phyloP scores from a whole-genome alignment of 2,888 invertebrate species.

The Fabriciana adippe region DNA sequence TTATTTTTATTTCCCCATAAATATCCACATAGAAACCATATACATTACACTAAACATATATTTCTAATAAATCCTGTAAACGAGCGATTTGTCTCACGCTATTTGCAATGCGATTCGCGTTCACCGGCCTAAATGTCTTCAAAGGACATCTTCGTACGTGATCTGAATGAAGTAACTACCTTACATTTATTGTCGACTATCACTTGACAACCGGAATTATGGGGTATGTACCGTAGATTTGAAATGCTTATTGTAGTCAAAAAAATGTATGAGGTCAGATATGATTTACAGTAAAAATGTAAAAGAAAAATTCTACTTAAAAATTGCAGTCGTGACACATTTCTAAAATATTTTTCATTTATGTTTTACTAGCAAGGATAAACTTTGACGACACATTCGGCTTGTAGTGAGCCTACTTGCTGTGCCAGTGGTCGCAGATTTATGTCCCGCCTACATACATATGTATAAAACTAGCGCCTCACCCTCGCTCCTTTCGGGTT shows the following conservation, averaged over 20 bases:
- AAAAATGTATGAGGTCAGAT: not conserved
- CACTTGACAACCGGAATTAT: conserved; percentile 25
- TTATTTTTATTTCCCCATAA: not conserved
- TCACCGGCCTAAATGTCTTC: conserved; percentile 39
- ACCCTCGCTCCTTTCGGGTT: too few species aligned
- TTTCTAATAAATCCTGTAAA: conserved; percentile 31
- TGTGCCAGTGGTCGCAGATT: too few species aligned
- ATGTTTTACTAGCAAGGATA: too few species aligned
- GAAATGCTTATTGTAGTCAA: not conserved
- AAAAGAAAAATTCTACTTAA: too few species aligned
- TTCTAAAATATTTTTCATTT: too few species aligned
- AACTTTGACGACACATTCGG: too few species aligned
- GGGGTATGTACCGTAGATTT: conserved; percentile 1
- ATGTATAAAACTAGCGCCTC: too few species aligned
- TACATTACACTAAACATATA: conserved; percentile 4
- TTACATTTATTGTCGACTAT: conserved; percentile 23
- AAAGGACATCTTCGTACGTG: conserved; percentile 36
- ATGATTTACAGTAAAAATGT: not conserved
- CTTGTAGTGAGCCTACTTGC: too few species aligned
- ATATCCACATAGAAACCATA: not conserved
- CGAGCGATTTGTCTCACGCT: conserved; percentile 31
- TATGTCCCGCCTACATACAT: too few species aligned
- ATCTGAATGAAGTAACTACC: conserved; percentile 21
- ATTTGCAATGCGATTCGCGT: conserved; percentile 36
- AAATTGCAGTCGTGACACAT: too few species aligned